A percentile compares a stretch with the other conserved stretches of the same genome.
phyloP scores from a whole-genome alignment of 1,140 invertebrate species.

The Drosophila grimshawi region DNA sequence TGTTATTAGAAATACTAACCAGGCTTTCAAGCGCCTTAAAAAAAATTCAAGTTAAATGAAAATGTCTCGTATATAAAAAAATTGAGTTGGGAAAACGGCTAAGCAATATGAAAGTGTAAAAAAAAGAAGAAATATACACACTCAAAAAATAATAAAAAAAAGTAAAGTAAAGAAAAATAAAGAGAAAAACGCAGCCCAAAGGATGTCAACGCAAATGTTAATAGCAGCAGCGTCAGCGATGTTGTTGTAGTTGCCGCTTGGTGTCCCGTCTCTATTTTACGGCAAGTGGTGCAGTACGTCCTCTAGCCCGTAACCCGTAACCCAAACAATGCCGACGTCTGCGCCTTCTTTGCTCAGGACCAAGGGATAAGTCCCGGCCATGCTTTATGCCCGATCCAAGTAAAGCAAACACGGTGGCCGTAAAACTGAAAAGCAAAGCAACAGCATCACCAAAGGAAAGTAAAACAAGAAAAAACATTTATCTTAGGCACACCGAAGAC shows the following conservation, averaged over 20 bases:
- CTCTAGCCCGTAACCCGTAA: conserved; percentile 15
- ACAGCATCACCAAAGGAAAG: conserved; percentile 28
- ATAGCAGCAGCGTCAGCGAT: conserved; percentile 59
- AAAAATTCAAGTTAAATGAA: conserved; percentile 53
- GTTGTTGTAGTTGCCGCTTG: conserved; percentile 32
- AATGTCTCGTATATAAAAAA: conserved; percentile 61
- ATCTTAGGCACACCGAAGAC: neutral
- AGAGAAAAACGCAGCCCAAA: conserved; percentile 50
- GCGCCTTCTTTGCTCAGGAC: neutral
- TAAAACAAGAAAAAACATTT: conserved; percentile 7
- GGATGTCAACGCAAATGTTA: conserved; percentile 78
- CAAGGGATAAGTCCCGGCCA: conserved; percentile 31
- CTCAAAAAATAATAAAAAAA: conserved; percentile 24
- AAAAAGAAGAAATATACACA: conserved; percentile 27
- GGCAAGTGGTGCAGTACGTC: conserved; percentile 50
- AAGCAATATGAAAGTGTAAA: conserved; percentile 49
- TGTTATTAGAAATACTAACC: conserved; percentile 12
- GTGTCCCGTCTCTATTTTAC: conserved; percentile 36
- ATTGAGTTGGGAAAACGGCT: conserved; percentile 60
- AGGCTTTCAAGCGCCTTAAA: conserved; percentile 4
- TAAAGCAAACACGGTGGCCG: conserved; percentile 56
- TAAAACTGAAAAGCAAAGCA: conserved; percentile 48
- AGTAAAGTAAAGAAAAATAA: conserved; percentile 7
- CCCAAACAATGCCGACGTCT: neutral
- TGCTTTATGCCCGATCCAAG: conserved; percentile 56